Percentiles rank a stretch among this genome's conserved stretches.
phyloP scores from a whole-genome alignment of 2,113 vertebrate genomes.

The Tauraco erythrolophus region DNA sequence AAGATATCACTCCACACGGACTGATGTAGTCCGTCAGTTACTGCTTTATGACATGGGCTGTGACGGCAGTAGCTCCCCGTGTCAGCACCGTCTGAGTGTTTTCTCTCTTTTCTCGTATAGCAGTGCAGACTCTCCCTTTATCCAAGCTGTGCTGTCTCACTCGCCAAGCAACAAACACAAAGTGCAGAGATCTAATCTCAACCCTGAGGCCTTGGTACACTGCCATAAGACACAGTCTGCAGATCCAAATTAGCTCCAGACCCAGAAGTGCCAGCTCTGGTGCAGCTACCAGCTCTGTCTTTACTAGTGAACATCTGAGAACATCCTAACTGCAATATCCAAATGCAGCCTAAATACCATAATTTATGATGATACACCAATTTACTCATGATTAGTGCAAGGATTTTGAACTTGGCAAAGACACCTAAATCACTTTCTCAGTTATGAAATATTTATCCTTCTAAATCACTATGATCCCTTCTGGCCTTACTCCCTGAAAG shows the following conservation, averaged over 20 bases:
- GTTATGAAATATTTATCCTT: background rate
- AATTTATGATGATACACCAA: background rate
- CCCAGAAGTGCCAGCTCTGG: background rate
- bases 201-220: background rate
- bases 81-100: background rate
- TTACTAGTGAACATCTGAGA: background rate
- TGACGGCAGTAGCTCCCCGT: background rate
- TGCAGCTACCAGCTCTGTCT: background rate
- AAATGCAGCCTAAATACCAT: background rate
- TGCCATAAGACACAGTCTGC: background rate
- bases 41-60: background rate
- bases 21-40: accelerated
- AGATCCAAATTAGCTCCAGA: background rate
- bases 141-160: accelerated
- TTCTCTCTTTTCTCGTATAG: background rate
- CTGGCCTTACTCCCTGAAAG: background rate
- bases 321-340: background rate
- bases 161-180: background rate
- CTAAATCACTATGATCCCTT: background rate
- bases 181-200: background rate
- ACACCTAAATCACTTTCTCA: background rate
- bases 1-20: background rate
- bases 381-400: background rate
- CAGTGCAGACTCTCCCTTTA: background rate
- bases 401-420: background rate